phyloP scores from a whole-genome alignment of 2,888 invertebrate species.

The Agelastica alni region DNA sequence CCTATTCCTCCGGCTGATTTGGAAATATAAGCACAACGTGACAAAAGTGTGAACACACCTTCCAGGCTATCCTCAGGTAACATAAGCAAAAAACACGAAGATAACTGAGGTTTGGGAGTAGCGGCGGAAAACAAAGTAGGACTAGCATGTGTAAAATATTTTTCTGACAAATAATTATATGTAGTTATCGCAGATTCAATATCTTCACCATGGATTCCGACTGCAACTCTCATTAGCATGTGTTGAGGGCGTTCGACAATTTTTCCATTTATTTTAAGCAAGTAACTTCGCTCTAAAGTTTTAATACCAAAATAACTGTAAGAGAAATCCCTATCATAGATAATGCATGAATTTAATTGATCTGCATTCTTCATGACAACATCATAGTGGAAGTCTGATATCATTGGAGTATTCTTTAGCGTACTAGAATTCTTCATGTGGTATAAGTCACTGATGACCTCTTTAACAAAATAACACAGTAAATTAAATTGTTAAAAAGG shows the following conservation, averaged over 20 bases:
- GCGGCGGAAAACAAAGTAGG: slow-evolving; percentile 97
- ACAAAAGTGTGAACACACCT: slow-evolving; percentile 90
- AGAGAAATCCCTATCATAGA: slow-evolving; percentile 94
- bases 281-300: slow-evolving; percentile 93
- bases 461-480: slow-evolving; percentile 60
- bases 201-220: slow-evolving; percentile 92
- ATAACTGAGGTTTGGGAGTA: slow-evolving; percentile 88
- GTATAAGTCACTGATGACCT: slow-evolving; percentile 88
- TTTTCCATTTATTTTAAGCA: slow-evolving; percentile 88
- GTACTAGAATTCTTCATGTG: slow-evolving; percentile 76
- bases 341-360: slow-evolving; percentile 89
- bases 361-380: slow-evolving; percentile 88
- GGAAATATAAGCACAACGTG: slow-evolving; percentile 92
- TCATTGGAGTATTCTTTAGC: slow-evolving; percentile 76
- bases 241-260: slow-evolving; percentile 97
- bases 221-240: slow-evolving; percentile 96
- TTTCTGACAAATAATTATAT: slow-evolving; percentile 92
- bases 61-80: slow-evolving; percentile 95
- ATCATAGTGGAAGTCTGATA: slow-evolving; percentile 80
- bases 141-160: slow-evolving; percentile 97
- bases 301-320: slow-evolving; percentile 99
- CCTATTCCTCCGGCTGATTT: slow-evolving; percentile 98
- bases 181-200: slow-evolving; percentile 93
- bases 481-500: too few relatives aligned
- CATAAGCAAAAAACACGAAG: slow-evolving; percentile 93